Conservation (phyloP, 2,797 vertebrate genomes). For the Pangasius djambal region DNA sequence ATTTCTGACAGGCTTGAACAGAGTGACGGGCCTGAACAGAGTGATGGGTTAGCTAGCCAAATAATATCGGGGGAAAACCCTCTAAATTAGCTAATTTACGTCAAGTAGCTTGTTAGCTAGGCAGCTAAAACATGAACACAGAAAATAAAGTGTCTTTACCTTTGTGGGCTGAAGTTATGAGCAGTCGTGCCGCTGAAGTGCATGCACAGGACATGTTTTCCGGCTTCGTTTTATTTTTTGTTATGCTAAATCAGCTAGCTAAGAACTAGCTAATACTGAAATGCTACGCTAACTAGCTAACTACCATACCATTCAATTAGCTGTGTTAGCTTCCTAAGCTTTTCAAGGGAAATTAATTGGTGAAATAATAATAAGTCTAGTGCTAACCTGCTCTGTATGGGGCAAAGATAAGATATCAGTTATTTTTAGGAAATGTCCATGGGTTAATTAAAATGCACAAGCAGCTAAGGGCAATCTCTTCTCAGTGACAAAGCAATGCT, state of each 20-base stretch:
- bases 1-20: not conserved
- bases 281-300: constrained; percentile 23
- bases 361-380: not conserved
- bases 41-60: not conserved
- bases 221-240: not conserved
- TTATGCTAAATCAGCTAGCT: not conserved
- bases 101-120: not conserved
- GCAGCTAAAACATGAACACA: not conserved
- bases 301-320: constrained; percentile 24
- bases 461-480: not conserved
- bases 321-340: not conserved
- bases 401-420: not conserved
- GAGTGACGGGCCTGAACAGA: not conserved
- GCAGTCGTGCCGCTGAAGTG: constrained; percentile 58
- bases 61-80: not conserved
- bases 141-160: constrained; percentile 45
- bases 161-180: constrained; percentile 63
- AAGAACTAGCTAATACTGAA: constrained; percentile 11
- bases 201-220: constrained; percentile 65
- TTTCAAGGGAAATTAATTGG: not conserved
- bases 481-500: not conserved
- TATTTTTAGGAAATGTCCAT: not conserved
- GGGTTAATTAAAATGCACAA: not conserved
- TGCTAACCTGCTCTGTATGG: not conserved
- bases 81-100: not conserved